Conservation (phyloP, 2,888 invertebrate genomes). For the Chloroclysta siterata region DNA sequence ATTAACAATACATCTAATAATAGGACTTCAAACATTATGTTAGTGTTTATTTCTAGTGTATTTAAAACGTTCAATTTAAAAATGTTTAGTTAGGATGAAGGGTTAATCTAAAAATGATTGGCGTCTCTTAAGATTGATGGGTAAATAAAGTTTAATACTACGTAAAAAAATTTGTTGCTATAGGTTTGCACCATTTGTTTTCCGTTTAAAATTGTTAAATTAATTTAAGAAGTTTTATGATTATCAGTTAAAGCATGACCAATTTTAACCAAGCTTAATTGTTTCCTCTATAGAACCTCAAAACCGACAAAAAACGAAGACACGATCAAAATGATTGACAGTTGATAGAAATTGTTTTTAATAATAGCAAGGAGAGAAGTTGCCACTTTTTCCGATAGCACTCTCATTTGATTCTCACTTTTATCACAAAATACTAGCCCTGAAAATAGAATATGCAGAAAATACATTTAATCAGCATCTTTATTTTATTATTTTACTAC, state of each 20-base stretch:
- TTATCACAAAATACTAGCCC: no score
- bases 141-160: background rate
- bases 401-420: no score
- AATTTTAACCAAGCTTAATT: background rate
- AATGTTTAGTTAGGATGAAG: conserved; percentile 31
- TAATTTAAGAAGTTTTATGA: background rate
- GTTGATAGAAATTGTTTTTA: background rate
- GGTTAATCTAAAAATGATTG: conserved; percentile 25
- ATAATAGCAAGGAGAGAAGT: background rate
- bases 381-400: no score
- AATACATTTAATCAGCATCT: background rate
- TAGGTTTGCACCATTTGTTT: background rate
- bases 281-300: background rate
- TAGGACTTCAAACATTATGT: background rate
- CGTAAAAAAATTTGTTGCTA: background rate
- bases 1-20: background rate
- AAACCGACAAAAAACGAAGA: background rate
- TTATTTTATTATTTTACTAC: no score
- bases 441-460: no score
- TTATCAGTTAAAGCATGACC: background rate
- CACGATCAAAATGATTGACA: background rate
- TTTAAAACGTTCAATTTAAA: conserved; percentile 44
- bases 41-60: conserved; percentile 48
- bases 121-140: conserved; percentile 19
- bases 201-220: background rate